Evolutionary conservation across 1,140 invertebrate species (phyloP).

Genomic region (Macrosteles quadrilineatus): DNA sequence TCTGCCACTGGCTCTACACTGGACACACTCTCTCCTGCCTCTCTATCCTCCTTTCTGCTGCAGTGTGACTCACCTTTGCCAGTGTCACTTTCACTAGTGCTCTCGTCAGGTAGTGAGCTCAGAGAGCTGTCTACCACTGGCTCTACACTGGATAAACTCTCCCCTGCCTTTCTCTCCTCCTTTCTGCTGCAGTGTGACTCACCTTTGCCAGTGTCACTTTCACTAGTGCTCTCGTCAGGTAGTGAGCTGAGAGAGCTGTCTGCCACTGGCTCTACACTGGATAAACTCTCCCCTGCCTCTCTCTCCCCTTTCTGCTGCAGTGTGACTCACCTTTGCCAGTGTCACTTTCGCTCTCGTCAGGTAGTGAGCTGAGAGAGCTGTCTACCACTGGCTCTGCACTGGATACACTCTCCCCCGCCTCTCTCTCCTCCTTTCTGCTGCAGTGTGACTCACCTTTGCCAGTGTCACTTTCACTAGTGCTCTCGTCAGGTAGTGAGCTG

Average conservation of each 20-base stretch:
- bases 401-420: constrained; percentile 56
- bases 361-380: too few species aligned
- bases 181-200: too few species aligned
- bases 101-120: constrained; percentile 53
- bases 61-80: constrained; percentile 11
- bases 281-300: constrained; percentile 56
- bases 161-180: too few species aligned
- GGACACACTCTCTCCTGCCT: constrained; percentile 56
- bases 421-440: constrained; percentile 37
- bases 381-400: constrained; percentile 66
- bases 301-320: too few species aligned
- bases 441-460: constrained; percentile 17
- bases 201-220: constrained; percentile 51
- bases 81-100: constrained; percentile 51
- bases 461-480: constrained; percentile 51
- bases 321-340: too few species aligned
- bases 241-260: constrained; percentile 65
- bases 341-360: too few species aligned
- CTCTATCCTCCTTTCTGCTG: constrained; percentile 35
- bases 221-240: constrained; percentile 40
- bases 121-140: constrained; percentile 66
- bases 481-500: constrained; percentile 53
- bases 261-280: constrained; percentile 64
- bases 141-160: constrained; percentile 63
- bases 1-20: constrained; percentile 66